Base-by-base conservation (phyloP, 2,888 invertebrate species). In the Nymphalis polychloros region DNA sequence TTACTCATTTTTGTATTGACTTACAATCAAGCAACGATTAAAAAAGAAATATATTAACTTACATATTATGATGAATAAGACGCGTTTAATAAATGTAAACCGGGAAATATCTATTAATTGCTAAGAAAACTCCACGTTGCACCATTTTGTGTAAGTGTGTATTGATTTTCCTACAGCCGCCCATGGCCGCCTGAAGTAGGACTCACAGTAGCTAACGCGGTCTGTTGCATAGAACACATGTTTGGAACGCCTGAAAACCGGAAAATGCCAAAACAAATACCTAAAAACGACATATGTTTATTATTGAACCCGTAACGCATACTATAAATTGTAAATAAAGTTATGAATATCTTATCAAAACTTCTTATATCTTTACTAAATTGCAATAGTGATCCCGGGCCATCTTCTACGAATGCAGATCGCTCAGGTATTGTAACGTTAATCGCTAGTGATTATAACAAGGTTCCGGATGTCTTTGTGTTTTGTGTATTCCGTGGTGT, bases 121-220 rank as follows among this genome's bases (percentile, higher is more conserved):
- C 10, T 31, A 57, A 23, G 63, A 63, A 69, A 67, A 65, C 53
- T 64, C 59, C 48, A 69, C 48, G 55, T 74, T 73, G 68, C 74
- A 70, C 67, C 72, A 71, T 68, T 68, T 70, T 69, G 70, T 60
- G 71, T 72, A 71, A 73, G 72, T 55, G 31, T 41, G 19, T 41
- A 76, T 75, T 72, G 73, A 75, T 76, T 76, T 76, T 66, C 75
- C 70, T 67, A 71, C 70, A 52, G 47, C 53, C 64, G 68, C 63
- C 61, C 61, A 31, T 31, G 31, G 49, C 35, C 55, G 41, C 48
- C 55, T 61, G 66, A 60, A 62, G 66, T 61, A 55, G 48, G 61
- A 67, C 66, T 23, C 49, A 62, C 63, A 59, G 68, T 71, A 71
- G 73, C 71, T 63, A 68, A 60, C 48, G 64, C 68, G 66, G 55